Percentiles rank a stretch among this genome's conserved stretches.
Evolutionary conservation across 2,797 vertebrate genomes (phyloP).

Genomic region (Phoeniculus purpureus): DNA sequence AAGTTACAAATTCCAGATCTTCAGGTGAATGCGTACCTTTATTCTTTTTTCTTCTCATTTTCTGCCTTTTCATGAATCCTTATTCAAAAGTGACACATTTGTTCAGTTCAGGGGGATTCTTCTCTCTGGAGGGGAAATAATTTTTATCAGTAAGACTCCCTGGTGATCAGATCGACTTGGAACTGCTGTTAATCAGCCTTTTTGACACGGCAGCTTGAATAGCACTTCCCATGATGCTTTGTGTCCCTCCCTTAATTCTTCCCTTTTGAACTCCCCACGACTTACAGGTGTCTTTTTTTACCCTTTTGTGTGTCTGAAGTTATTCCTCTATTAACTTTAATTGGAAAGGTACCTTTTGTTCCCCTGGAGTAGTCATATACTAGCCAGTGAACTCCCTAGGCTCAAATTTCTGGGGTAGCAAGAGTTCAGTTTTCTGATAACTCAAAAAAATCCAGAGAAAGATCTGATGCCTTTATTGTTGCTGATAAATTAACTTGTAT

Average conservation of each 20-base stretch:
- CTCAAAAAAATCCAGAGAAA: conserved; percentile 18
- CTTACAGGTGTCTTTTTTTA: conserved; percentile 80
- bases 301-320: conserved; percentile 83
- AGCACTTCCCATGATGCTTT: conserved; percentile 84
- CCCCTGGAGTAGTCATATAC: conserved; percentile 74
- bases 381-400: conserved; percentile 79
- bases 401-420: conserved; percentile 78
- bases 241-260: conserved; percentile 81
- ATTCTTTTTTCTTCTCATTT: conserved; percentile 67
- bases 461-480: conserved; percentile 36
- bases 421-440: conserved; percentile 76
- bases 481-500: conserved; percentile 36
- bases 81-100: conserved; percentile 83
- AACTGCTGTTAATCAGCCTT: conserved; percentile 83
- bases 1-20: conserved; percentile 68
- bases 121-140: conserved; percentile 81
- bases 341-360: conserved; percentile 85
- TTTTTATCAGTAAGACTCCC: conserved; percentile 85
- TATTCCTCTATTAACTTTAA: conserved; percentile 84
- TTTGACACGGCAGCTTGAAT: conserved; percentile 83
- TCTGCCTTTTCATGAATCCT: conserved; percentile 76
- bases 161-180: conserved; percentile 83
- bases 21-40: conserved; percentile 72
- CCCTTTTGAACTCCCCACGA: conserved; percentile 84
- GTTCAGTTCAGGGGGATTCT: conserved; percentile 80